These are phyloP conservation scores for Clostera curtula DNA, from an alignment of 2,888 invertebrate species.

Conservation along the genomic window DNA sequence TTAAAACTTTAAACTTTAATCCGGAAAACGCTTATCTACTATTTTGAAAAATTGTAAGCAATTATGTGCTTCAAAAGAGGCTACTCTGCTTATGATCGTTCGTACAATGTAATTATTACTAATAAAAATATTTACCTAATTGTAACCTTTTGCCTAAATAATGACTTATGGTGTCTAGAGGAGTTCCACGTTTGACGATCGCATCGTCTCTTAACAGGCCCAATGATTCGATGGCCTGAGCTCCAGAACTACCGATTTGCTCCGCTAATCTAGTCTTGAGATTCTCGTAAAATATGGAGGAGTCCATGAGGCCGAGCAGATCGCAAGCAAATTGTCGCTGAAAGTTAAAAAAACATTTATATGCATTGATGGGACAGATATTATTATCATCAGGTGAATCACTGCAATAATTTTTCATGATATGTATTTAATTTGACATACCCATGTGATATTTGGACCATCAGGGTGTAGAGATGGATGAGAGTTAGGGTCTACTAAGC, in stretches of 20 bases:
- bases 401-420: background rate
- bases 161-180: constrained; percentile 94
- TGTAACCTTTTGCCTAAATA: constrained; percentile 88
- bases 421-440: constrained; percentile 35
- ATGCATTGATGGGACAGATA: background rate
- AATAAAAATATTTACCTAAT: constrained; percentile 76
- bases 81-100: no score
- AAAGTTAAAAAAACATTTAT: constrained; percentile 15
- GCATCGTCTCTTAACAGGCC: constrained; percentile 90
- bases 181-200: constrained; percentile 88
- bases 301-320: constrained; percentile 86
- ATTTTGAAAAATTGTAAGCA: no score
- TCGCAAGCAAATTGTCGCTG: constrained; percentile 90
- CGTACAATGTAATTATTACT: constrained; percentile 7
- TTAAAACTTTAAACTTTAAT: no score
- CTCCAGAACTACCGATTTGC: constrained; percentile 80
- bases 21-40: no score
- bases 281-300: constrained; percentile 95
- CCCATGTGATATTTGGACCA: constrained; percentile 98
- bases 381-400: no score
- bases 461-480: constrained; percentile 94
- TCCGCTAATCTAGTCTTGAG: constrained; percentile 89
- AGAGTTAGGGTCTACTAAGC: constrained; percentile 88
- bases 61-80: no score
- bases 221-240: constrained; percentile 87